Evolutionary conservation across 2,113 vertebrate species (phyloP), one percentile per base, ranked within the genome.

Genomic region (Indicator maculatus): DNA sequence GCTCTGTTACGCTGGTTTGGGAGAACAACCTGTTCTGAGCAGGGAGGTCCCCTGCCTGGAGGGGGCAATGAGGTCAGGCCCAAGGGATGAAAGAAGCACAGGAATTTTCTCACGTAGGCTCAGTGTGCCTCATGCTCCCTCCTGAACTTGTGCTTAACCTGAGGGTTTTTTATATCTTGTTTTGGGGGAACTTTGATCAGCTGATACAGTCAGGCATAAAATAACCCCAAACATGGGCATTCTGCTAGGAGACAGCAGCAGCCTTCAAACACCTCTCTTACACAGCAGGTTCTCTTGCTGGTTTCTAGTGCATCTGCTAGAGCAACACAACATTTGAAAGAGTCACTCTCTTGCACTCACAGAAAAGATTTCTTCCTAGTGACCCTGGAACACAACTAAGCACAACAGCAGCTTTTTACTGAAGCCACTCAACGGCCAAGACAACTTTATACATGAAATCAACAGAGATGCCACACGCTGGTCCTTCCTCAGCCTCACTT

Each of bases 11-110:
- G 19, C 73, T 58, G 83, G 52, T 30, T 30, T 2, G 1, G 86
- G 50, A 92, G 83, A 84, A 86, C 41, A 92, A 95, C 95, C 86
- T 95, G 85, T 97, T 96, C 95, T 78, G 66, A 65, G 94, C 83
- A 86, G 44, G 86, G 80, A 95, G 44, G 58, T 74, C 76, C 95
- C 65, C 90, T 83, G 64, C 47, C 71, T 61, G 58, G 87, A 65
- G 89, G 69, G 75, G 47, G 52, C 39, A 58, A n/a, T 0, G 0
- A 50, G 80, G 86, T 80, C 93, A 86, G 44, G 36, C 69, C 91
- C 65, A 86, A 17, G 84, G 33, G 87, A 21, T 91, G 9, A 93
- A 86, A 93, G 0, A 1, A 69, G 59, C 73, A 55, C 6, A 14
- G 66, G 88, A 94, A 94, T 90, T 84, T 90, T 82, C 73, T 88